Conservation (phyloP, 2,113 vertebrate species). For the Pogonocichla stellata region DNA sequence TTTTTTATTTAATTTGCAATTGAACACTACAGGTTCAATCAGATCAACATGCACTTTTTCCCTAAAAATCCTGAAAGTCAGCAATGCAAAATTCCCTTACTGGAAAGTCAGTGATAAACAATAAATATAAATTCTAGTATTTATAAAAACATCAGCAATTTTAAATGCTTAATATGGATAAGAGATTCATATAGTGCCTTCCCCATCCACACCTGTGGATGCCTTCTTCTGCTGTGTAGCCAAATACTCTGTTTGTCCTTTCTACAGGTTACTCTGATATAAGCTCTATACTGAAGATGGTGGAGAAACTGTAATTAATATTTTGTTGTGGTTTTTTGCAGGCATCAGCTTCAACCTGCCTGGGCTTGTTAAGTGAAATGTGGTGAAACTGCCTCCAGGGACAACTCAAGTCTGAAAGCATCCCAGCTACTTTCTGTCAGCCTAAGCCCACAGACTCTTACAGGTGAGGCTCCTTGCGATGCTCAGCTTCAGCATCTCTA, state of each 20-base stretch:
- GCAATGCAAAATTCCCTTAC: neutral
- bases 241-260: neutral
- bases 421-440: neutral
- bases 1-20: neutral
- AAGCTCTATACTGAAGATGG: neutral
- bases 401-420: neutral
- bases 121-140: neutral
- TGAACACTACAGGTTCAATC: neutral
- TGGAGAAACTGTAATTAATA: neutral
- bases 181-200: neutral
- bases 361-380: neutral
- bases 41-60: neutral
- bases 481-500: neutral
- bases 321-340: neutral
- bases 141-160: neutral
- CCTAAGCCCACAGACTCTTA: neutral
- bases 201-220: neutral
- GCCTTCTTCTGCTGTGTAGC: neutral
- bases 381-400: neutral
- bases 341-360: neutral
- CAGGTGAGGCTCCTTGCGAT: neutral
- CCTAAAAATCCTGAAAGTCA: neutral
- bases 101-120: neutral
- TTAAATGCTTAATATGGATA: neutral
- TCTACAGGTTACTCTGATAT: neutral